Conservation (phyloP, 2,888 invertebrate genomes). For the Cantharis lateralis region DNA sequence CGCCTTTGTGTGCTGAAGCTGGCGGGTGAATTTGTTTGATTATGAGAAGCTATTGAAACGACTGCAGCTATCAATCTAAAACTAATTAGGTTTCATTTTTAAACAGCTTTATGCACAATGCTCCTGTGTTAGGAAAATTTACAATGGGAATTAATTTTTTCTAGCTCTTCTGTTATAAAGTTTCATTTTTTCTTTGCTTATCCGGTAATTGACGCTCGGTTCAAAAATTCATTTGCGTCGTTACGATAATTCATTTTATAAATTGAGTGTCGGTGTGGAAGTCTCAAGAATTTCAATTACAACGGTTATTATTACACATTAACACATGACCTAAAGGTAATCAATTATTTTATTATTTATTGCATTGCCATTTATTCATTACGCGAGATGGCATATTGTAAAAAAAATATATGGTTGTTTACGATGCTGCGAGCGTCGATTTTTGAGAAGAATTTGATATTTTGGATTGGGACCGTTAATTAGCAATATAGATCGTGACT, state of each 20-base stretch:
- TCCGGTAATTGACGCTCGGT: neutral
- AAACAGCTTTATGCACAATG: conserved; percentile 34
- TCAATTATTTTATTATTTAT: neutral
- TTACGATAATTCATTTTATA: neutral
- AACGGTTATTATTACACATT: neutral
- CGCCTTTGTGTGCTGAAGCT: conserved; percentile 32
- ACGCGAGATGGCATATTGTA: neutral
- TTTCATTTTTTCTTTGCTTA: neutral
- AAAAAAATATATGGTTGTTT: neutral
- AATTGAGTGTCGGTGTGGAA: neutral
- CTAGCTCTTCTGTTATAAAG: neutral
- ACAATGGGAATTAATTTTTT: conserved; percentile 36
- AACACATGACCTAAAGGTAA: neutral
- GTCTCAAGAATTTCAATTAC: neutral
- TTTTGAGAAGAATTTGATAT: conserved; percentile 45
- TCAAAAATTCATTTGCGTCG: neutral
- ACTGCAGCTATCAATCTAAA: conserved; percentile 37
- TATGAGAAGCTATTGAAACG: conserved; percentile 31
- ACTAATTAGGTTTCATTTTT: conserved; percentile 39
- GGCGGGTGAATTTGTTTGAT: conserved; percentile 38
- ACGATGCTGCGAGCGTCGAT: conserved; percentile 6
- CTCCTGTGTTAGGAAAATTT: conserved; percentile 26
- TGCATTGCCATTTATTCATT: neutral
- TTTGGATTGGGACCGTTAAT: conserved; percentile 55
- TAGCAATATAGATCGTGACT: conserved; percentile 58